Evolutionary conservation across 2,113 vertebrate genomes (phyloP).

Genomic region (Aplodontia rufa): DNA sequence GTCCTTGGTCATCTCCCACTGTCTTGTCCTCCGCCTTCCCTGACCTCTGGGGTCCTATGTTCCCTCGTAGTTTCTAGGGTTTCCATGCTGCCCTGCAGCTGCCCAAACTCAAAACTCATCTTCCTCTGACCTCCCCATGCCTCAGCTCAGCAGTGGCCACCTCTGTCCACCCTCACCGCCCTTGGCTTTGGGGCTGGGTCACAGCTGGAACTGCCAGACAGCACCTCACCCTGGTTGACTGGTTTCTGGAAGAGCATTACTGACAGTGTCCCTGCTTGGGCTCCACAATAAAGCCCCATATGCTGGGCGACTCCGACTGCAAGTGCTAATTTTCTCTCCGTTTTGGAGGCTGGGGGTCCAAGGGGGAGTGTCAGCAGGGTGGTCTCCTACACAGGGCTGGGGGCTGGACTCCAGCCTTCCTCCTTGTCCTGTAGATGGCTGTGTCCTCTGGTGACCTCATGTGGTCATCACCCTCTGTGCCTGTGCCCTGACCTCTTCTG

Average conservation of each 20-base stretch:
- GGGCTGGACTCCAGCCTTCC: too few relatives aligned
- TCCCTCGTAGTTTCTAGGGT: too few relatives aligned
- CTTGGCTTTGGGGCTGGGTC: rapidly evolving
- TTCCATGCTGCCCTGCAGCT: too few relatives aligned
- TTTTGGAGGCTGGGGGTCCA: not conserved
- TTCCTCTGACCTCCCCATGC: too few relatives aligned
- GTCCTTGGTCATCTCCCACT: too few relatives aligned
- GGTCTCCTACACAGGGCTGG: too few relatives aligned
- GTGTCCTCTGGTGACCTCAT: not conserved
- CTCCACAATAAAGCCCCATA: not conserved
- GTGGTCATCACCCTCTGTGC: too few relatives aligned
- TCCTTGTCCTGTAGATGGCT: not conserved
- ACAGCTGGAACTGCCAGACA: too few relatives aligned
- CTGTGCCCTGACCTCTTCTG: not conserved
- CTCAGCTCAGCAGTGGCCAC: not conserved
- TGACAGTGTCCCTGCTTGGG: not conserved
- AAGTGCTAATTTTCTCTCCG: rapidly evolving
- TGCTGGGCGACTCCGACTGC: too few relatives aligned
- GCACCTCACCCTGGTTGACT: rapidly evolving
- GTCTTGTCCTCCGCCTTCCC: too few relatives aligned
- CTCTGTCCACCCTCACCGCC: rapidly evolving
- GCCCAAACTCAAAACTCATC: not conserved
- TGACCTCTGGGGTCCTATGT: too few relatives aligned
- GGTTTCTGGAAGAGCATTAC: rapidly evolving
- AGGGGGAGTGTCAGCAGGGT: not conserved